Percentiles rank a stretch among this genome's conserved stretches.
Evolutionary conservation across 1,140 invertebrate genomes (phyloP).

Genomic region (Penaeus vannamei): DNA sequence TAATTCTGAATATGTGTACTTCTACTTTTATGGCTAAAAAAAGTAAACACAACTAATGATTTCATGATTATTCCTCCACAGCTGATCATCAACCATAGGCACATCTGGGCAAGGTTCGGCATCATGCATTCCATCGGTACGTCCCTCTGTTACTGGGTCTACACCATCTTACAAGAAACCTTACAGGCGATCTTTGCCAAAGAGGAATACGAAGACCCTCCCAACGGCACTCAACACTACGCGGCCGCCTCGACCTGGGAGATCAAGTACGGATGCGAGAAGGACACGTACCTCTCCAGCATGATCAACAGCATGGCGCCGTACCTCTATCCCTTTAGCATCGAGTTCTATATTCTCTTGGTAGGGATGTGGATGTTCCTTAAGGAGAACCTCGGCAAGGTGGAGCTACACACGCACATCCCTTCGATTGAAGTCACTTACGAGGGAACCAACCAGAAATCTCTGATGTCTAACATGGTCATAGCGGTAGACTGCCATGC

Average conservation of each 20-base stretch:
- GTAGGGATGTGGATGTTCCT: conserved; percentile 82
- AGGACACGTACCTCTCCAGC: conserved; percentile 73
- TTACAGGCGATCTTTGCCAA: conserved; percentile 72
- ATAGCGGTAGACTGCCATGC: conserved; percentile 80
- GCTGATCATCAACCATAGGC: conserved; percentile 78
- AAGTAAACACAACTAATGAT: background rate
- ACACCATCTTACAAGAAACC: conserved; percentile 81
- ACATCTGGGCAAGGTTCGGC: conserved; percentile 78
- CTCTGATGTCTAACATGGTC: conserved; percentile 67
- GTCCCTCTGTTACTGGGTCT: conserved; percentile 82
- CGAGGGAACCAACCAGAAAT: conserved; percentile 67
- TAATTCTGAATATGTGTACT: background rate
- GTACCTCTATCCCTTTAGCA: conserved; percentile 82
- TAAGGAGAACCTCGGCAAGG: conserved; percentile 81
- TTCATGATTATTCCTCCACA: conserved; percentile 69
- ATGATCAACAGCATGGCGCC: conserved; percentile 75
- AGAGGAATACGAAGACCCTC: background rate
- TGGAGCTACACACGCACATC: conserved; percentile 70
- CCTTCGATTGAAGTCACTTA: conserved; percentile 67
- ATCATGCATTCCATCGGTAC: conserved; percentile 83
- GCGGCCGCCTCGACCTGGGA: conserved; percentile 40
- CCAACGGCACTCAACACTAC: conserved; percentile 9
- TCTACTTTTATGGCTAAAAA: background rate
- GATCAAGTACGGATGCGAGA: conserved; percentile 66
- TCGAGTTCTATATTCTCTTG: conserved; percentile 83